Base-by-base conservation (phyloP, 2,888 invertebrate species). In the Mesoligia furuncula region DNA sequence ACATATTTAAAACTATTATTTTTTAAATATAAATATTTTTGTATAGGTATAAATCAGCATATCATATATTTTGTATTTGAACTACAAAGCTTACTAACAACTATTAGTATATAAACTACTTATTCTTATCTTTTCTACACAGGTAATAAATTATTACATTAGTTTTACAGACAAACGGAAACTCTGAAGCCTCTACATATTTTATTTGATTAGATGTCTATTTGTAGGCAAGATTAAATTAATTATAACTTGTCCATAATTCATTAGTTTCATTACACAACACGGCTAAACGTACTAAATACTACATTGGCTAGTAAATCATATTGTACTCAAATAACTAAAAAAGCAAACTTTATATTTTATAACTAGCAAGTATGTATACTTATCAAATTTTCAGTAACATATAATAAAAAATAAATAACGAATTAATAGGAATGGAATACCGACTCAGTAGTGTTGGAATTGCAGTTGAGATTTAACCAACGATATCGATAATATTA, bases 51-150 rank as follows among this genome's bases (percentile, higher is more conserved):
- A 77, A 77, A 83, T 77, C 54, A 77, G 51, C 24, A 39, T 48
- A 51, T 45, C 15, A 39, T 48, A 61, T 36, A 36, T 36, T 36
- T 36, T 36, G 15, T 61, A 61, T 73, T 73, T 72, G 59, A 75
- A 54, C 75, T 75, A 75, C 42, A 72, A 67, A 75, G n/a, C n/a
- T n/a, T n/a, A n/a, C n/a, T n/a, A n/a, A n/a, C n/a, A 65, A 61
- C 42, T 69, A 66, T 45, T 65, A 36, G 31, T 72, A 66, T 67
- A 39, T 36, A 73, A 31, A 51, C 36, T 76, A n/a, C n/a, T n/a
- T n/a, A 70, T 98, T 74, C 75, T 79, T 74, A 80, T 68, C 1
- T 70, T 54, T 71, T 59, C 67, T 83, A 83, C 73, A 83, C 59
- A 77, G 81, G 73, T 84, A 80, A 80, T 85, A 85, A 85, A 87